Percentiles rank a stretch among this genome's conserved stretches.
Evolutionary conservation across 2,888 invertebrate genomes (phyloP).

Genomic region (Xylocampa areola): DNA sequence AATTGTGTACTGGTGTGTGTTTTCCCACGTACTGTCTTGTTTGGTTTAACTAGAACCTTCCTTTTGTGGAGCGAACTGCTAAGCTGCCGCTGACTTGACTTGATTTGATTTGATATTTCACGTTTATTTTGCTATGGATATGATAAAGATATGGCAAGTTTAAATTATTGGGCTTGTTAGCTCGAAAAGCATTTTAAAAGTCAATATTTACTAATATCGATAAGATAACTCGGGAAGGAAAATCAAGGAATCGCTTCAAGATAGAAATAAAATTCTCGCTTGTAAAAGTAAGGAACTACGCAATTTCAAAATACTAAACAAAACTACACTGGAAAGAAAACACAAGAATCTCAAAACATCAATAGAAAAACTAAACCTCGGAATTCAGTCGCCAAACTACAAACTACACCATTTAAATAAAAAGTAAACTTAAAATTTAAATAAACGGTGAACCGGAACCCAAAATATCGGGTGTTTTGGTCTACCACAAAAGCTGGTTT

Average conservation of each 20-base stretch:
- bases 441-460: constrained; percentile 37
- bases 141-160: too few relatives aligned
- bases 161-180: too few relatives aligned
- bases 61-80: constrained; percentile 2
- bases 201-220: too few relatives aligned
- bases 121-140: neutral
- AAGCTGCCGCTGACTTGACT: neutral
- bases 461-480: constrained; percentile 49
- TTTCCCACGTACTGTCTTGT: constrained; percentile 23
- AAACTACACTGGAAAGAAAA: too few relatives aligned
- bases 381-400: constrained; percentile 7
- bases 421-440: too few relatives aligned
- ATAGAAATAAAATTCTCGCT: too few relatives aligned
- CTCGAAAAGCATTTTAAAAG: too few relatives aligned
- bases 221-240: too few relatives aligned
- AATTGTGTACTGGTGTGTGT: constrained; percentile 25
- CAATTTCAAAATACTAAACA: too few relatives aligned
- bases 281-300: too few relatives aligned
- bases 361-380: constrained; percentile 9
- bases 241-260: too few relatives aligned
- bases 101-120: neutral
- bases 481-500: constrained; percentile 54
- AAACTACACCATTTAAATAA: constrained; percentile 50
- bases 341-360: neutral
- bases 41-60: constrained; percentile 18